Percentiles rank a stretch among this genome's conserved stretches.
phyloP scores from a whole-genome alignment of 2,797 vertebrate species.

The Amblyopsis hoosieri region DNA sequence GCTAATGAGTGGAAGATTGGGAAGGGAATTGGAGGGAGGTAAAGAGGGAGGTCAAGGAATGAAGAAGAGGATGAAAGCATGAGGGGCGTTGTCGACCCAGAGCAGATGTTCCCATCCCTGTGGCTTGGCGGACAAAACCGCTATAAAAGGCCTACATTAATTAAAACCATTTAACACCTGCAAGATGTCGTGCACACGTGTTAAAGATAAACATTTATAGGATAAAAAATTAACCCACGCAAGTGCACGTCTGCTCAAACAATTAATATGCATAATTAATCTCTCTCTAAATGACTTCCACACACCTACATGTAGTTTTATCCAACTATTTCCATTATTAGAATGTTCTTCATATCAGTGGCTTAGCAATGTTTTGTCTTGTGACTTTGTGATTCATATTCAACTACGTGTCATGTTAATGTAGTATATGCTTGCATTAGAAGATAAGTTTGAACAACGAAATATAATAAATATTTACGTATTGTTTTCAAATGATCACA shows the following conservation, averaged over 20 bases:
- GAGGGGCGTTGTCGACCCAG: conserved; percentile 1
- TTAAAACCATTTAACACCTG: background rate
- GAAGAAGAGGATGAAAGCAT: background rate
- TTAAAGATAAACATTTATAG: background rate
- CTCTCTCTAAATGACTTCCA: too few species aligned
- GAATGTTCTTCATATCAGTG: too few species aligned
- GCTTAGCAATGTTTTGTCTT: too few species aligned
- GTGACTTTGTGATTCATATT: too few species aligned
- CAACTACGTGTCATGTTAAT: too few species aligned
- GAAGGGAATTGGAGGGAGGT: background rate
- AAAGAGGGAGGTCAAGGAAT: background rate
- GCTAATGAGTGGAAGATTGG: conserved; percentile 18
- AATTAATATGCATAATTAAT: too few species aligned
- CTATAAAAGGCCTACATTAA: background rate
- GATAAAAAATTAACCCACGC: background rate
- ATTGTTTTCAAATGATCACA: too few species aligned
- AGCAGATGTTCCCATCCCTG: conserved; percentile 12
- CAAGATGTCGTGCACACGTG: background rate
- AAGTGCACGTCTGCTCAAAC: background rate
- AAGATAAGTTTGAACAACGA: too few species aligned
- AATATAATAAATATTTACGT: too few species aligned
- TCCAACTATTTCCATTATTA: too few species aligned
- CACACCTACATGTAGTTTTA: too few species aligned
- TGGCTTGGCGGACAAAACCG: background rate
- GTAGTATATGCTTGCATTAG: too few species aligned